These are phyloP conservation scores for Drosophila macrospina DNA, from an alignment of 2,888 invertebrate genomes.

Conservation along the genomic window DNA sequence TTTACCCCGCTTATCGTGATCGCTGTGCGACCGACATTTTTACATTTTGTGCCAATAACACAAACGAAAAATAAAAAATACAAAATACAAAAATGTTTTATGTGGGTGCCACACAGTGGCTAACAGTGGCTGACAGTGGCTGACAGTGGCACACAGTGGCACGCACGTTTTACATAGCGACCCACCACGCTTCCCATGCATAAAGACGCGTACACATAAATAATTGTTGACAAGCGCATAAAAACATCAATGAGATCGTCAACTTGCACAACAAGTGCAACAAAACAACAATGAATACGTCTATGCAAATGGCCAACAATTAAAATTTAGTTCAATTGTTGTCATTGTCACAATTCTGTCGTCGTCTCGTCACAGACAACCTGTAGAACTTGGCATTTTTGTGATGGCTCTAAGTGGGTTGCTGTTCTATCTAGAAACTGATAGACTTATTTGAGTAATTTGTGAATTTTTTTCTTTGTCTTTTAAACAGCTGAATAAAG, in stretches of 20 bases:
- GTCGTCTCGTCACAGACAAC: slow-evolving; percentile 50
- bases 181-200: slow-evolving; percentile 37
- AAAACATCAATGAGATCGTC: slow-evolving; percentile 71
- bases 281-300: slow-evolving; percentile 16
- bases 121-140: slow-evolving; percentile 30
- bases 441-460: slow-evolving; percentile 2
- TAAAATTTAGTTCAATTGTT: slow-evolving; percentile 75
- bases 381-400: slow-evolving; percentile 33
- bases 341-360: slow-evolving; percentile 59
- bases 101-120: slow-evolving; percentile 68
- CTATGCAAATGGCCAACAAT: slow-evolving; percentile 72
- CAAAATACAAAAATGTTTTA: slow-evolving; percentile 48
- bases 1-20: slow-evolving; percentile 64
- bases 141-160: slow-evolving; percentile 37
- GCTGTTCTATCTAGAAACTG: slow-evolving; percentile 9
- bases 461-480: neutral
- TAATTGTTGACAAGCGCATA: slow-evolving; percentile 66
- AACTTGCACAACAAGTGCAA: slow-evolving; percentile 40
- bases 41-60: slow-evolving; percentile 72
- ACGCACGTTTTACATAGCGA: slow-evolving; percentile 54
- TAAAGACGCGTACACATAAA: slow-evolving; percentile 45
- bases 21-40: slow-evolving; percentile 47
- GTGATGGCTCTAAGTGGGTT: slow-evolving; percentile 11
- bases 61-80: slow-evolving; percentile 19
- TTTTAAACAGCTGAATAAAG: slow-evolving; percentile 40